Base-by-base conservation (phyloP, 23 tunicate species). In the Ciona savignyi region DNA sequence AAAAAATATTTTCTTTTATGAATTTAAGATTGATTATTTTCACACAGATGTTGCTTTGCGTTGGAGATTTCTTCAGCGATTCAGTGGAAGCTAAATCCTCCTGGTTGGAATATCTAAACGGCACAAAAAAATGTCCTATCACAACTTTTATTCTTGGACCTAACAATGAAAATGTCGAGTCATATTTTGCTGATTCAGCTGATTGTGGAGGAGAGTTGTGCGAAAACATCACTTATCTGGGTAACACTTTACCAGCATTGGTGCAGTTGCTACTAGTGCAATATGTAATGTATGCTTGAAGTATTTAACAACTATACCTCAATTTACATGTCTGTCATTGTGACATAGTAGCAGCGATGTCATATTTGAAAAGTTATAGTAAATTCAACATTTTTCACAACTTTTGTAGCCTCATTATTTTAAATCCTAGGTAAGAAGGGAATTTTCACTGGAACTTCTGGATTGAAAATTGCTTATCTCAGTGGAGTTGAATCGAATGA, bases 121-220 rank as follows among this genome's bases (percentile, higher is more conserved):
- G 98, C 4, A 67, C 83, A 0, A 87, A 87, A 70, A 77, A 70
- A 60, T 73, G 85, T 21, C 99, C 99, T 3, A 78, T 94, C 1
- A 48, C 91, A 71, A 94, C 99, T 32, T 94, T 78, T 70, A 75
- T 94, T 63, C 74, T 94, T 22, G 99, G 99, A 34, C 83, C 95
- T 15, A 83, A 87, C 60, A 24, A 72, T 27, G 62, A 65, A 25
- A 33, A 69, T 15, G 15, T 15, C 56, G 56, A 42, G 56, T 42
- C 56, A 42, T 42, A 42, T 42, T 42, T 42, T 42, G 62, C 69
- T 33, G 80, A 70, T 30, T 88, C 79, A 23, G 32, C 49, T 21
- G 80, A 64, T 26, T 85, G 79, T 51, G 99, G 99, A 3, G 82
- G 75, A 71, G 99, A 94, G 29, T 56, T 87, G 28, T 93, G 99